Evolutionary conservation across 2,113 vertebrate genomes (phyloP).

Genomic region (Nibea coibor): DNA sequence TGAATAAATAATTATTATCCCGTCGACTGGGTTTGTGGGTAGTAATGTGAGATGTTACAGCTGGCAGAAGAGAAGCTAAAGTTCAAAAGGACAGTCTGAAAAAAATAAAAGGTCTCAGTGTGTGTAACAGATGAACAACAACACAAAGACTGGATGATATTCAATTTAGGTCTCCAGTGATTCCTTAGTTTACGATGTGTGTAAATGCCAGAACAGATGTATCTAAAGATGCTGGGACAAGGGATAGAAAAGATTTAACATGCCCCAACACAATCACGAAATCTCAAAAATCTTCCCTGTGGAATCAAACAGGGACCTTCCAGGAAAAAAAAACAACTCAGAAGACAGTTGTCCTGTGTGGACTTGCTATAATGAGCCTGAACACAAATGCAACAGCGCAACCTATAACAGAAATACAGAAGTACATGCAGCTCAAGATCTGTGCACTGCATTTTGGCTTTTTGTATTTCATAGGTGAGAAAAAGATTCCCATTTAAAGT

Average conservation of each 20-base stretch:
- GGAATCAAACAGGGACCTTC: slow-evolving; percentile 66
- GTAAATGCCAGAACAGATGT: slow-evolving; percentile 38
- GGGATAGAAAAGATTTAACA: slow-evolving; percentile 70
- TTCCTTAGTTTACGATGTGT: slow-evolving; percentile 11
- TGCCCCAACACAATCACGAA: slow-evolving; percentile 74
- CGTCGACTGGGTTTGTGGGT: slow-evolving; percentile 5
- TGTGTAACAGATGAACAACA: neutral
- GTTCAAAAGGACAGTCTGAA: slow-evolving; percentile 11
- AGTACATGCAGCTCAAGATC: neutral
- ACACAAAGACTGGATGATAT: neutral
- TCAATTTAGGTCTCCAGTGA: neutral
- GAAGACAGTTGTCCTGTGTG: slow-evolving; percentile 63
- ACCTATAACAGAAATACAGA: neutral
- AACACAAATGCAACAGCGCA: slow-evolving; percentile 26
- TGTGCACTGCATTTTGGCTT: neutral
- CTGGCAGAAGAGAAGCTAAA: neutral
- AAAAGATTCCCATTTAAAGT: neutral
- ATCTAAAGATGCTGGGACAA: slow-evolving; percentile 33
- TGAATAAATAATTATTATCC: slow-evolving; percentile 49
- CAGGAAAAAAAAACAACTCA: slow-evolving; percentile 33
- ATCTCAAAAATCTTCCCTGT: slow-evolving; percentile 77
- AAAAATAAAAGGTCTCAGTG: neutral
- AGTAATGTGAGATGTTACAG: slow-evolving; percentile 31
- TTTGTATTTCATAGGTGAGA: neutral
- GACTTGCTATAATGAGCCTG: slow-evolving; percentile 69